Conservation (phyloP, 2,888 invertebrate genomes). For the Tetranychus piercei region DNA sequence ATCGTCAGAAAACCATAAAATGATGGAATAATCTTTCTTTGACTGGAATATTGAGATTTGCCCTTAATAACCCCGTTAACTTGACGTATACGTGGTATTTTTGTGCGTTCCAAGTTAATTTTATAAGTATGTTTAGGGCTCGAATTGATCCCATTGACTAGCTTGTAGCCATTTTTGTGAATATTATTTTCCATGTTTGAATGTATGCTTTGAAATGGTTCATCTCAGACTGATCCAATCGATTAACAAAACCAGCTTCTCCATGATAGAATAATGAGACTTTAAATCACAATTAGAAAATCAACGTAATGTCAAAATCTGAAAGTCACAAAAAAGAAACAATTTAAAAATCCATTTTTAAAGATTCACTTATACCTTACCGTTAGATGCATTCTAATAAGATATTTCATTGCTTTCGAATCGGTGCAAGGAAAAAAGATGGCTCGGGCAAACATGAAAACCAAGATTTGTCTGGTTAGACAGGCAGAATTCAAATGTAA, state of each 20-base stretch:
- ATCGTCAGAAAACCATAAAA: background rate
- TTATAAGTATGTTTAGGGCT: background rate
- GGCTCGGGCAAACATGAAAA: too few relatives aligned
- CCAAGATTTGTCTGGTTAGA: too few relatives aligned
- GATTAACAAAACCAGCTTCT: background rate
- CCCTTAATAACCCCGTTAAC: background rate
- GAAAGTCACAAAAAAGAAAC: too few relatives aligned
- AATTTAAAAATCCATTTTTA: too few relatives aligned
- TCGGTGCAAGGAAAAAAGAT: too few relatives aligned
- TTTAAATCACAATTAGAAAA: too few relatives aligned
- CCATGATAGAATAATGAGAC: too few relatives aligned
- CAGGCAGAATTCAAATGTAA: too few relatives aligned
- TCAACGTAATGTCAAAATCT: too few relatives aligned
- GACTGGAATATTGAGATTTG: background rate
- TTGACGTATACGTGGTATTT: background rate
- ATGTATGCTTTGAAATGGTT: background rate
- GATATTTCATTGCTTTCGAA: too few relatives aligned
- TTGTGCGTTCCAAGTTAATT: background rate
- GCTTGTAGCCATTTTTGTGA: background rate
- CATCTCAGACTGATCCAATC: background rate
- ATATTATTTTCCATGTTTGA: background rate
- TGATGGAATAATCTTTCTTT: background rate
- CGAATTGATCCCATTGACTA: background rate
- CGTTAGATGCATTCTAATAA: too few relatives aligned
- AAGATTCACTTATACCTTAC: too few relatives aligned